Evolutionary conservation across 2,113 vertebrate species (phyloP).

Genomic region (Stomatorhinus ivindoensis): DNA sequence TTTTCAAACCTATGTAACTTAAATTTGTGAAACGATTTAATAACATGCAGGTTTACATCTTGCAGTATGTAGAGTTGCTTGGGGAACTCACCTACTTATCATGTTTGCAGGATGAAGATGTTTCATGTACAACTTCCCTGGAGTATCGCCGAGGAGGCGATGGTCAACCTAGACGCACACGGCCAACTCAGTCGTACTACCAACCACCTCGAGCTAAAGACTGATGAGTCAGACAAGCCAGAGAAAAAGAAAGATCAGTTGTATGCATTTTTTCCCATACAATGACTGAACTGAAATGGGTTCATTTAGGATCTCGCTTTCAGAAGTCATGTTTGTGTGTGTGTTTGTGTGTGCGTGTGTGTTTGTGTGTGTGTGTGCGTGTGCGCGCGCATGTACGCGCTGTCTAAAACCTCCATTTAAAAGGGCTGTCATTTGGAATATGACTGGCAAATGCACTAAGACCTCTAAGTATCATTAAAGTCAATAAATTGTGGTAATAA

Average conservation of each 20-base stretch:
- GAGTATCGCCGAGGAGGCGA: conserved; percentile 92
- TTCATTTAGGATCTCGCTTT: neutral
- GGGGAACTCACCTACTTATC: conserved; percentile 36
- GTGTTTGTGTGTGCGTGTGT: neutral
- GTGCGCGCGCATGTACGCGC: neutral
- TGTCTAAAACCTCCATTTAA: conserved; percentile 10
- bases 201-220: conserved; percentile 91
- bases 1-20: neutral
- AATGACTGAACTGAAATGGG: conserved; percentile 5
- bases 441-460: neutral
- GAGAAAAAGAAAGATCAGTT: neutral
- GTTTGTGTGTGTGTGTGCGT: neutral
- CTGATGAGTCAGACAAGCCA: conserved; percentile 47
- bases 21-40: neutral
- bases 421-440: conserved; percentile 13
- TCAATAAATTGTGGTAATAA: conserved; percentile 8
- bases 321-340: neutral
- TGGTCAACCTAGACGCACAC: conserved; percentile 78
- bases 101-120: conserved; percentile 76
- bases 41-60: neutral
- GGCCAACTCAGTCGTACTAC: conserved; percentile 95
- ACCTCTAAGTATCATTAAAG: conserved; percentile 1
- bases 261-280: neutral
- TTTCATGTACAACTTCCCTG: conserved; percentile 81
- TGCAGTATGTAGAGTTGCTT: neutral